A percentile compares a stretch with the other conserved stretches of the same genome.
Conservation (phyloP, 2,888 invertebrate genomes). For the Auanema freiburgensis region DNA sequence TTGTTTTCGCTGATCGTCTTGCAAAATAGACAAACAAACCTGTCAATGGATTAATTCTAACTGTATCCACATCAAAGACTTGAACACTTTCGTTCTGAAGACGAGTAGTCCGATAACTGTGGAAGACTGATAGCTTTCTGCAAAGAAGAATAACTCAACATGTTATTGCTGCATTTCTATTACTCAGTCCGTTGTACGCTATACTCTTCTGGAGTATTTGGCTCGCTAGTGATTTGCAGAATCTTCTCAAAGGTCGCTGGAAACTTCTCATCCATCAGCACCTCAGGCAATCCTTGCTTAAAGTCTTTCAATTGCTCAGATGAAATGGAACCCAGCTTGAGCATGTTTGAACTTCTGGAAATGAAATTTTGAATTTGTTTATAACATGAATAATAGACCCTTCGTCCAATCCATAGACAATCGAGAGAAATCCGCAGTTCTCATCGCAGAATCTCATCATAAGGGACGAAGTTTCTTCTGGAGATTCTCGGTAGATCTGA, state of each 20-base stretch:
- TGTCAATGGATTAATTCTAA: constrained; percentile 26
- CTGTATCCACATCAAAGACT: constrained; percentile 40
- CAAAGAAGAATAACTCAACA: background rate
- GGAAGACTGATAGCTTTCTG: constrained; percentile 35
- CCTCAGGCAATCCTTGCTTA: constrained; percentile 49
- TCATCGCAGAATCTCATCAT: constrained; percentile 49
- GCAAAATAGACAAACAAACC: background rate
- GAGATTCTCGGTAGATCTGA: constrained; percentile 5
- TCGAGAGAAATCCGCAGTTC: constrained; percentile 42
- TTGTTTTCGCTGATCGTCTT: too few species aligned
- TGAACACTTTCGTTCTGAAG: constrained; percentile 31
- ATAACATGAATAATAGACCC: constrained; percentile 12
- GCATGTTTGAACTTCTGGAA: constrained; percentile 14
- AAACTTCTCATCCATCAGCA: constrained; percentile 46
- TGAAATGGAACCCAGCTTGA: constrained; percentile 42
- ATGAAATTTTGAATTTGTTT: background rate
- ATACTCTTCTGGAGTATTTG: too few species aligned
- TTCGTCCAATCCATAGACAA: constrained; percentile 37
- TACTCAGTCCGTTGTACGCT: too few species aligned
- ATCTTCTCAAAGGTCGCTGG: constrained; percentile 34
- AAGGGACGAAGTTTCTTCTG: constrained; percentile 23
- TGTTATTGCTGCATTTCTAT: too few species aligned
- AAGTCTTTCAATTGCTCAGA: constrained; percentile 51
- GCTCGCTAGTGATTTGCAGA: constrained; percentile 6
- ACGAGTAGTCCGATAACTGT: constrained; percentile 38